Conservation (phyloP, 2,888 invertebrate species). For the Chrysopilus asiliformis region DNA sequence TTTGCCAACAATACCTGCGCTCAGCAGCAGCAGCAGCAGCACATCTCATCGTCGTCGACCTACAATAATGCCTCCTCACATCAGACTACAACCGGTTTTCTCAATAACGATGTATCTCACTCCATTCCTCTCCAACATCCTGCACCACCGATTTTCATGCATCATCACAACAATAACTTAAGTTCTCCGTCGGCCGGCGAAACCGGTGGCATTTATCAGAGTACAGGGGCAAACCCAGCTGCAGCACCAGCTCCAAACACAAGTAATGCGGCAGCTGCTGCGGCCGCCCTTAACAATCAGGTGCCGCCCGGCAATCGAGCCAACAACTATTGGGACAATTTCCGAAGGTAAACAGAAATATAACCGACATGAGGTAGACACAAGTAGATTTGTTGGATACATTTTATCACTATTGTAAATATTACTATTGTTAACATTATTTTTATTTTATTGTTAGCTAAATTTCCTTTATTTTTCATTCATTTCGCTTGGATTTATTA, state of each 20-base stretch:
- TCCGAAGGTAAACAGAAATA: constrained; percentile 71
- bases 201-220: constrained; percentile 8
- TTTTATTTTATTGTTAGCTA: too few relatives aligned
- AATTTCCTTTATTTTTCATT: too few relatives aligned
- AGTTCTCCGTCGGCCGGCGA: constrained; percentile 16
- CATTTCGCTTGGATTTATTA: too few relatives aligned
- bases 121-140: constrained; percentile 17
- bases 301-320: constrained; percentile 82
- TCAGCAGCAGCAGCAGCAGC: constrained; percentile 1
- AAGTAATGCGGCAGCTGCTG: constrained; percentile 17
- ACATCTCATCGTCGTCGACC: too few relatives aligned
- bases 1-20: constrained; percentile 3
- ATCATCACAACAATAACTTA: constrained; percentile 32
- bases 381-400: too few relatives aligned
- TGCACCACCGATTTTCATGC: constrained; percentile 32
- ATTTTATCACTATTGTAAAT: too few relatives aligned
- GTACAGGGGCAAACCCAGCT: constrained; percentile 18
- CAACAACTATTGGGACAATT: constrained; percentile 91
- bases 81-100: constrained; percentile 6
- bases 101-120: constrained; percentile 16
- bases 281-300: constrained; percentile 66
- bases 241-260: constrained; percentile 28
- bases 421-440: too few relatives aligned
- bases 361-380: too few relatives aligned
- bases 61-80: constrained; percentile 4